phyloP scores from a whole-genome alignment of 2,797 vertebrate species.

The Toxotes lorentzi region DNA sequence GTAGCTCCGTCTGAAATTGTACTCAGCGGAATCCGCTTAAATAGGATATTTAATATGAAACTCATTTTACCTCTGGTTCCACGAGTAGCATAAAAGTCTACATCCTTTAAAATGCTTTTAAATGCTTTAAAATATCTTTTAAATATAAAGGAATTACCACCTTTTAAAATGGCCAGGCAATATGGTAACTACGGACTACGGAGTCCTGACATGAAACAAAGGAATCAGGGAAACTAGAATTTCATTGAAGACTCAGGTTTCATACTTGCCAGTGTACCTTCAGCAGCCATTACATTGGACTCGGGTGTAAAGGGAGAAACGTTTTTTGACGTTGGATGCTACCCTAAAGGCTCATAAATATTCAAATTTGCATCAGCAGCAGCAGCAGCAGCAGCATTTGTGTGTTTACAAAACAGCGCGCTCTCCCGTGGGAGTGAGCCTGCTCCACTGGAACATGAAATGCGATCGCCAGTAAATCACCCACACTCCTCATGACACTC shows the following conservation, averaged over 20 bases:
- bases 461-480: conserved; percentile 79
- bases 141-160: conserved; percentile 21
- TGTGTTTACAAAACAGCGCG: conserved; percentile 82
- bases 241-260: conserved; percentile 57
- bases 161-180: conserved; percentile 14
- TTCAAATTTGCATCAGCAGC: conserved; percentile 79
- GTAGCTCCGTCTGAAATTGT: background rate
- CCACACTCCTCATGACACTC: conserved; percentile 70
- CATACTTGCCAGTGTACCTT: conserved; percentile 25
- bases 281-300: conserved; percentile 36
- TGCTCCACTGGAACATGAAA: conserved; percentile 78
- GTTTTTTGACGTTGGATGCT: conserved; percentile 59
- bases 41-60: background rate
- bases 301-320: conserved; percentile 49
- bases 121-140: conserved; percentile 1
- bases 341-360: conserved; percentile 83
- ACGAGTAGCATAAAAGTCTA: background rate
- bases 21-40: background rate
- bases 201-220: conserved; percentile 21
- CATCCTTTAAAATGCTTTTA: conserved; percentile 6
- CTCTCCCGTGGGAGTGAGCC: conserved; percentile 73
- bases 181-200: background rate
- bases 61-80: background rate
- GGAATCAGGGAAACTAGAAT: conserved; percentile 40
- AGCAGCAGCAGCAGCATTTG: conserved; percentile 71